Conservation (phyloP, 2,888 invertebrate genomes). For the Pyrgus malvae region DNA sequence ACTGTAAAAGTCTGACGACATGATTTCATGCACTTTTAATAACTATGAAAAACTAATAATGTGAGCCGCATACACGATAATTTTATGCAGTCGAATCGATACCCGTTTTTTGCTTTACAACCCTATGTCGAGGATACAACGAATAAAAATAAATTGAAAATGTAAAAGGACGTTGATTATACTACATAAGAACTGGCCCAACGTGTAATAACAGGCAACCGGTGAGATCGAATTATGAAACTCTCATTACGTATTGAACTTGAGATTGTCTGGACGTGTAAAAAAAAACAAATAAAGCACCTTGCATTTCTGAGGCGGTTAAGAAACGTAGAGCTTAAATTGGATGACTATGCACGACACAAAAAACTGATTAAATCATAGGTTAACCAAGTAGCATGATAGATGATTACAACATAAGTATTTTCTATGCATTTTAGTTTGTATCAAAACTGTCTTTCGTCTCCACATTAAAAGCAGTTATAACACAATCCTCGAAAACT, state of each 20-base stretch:
- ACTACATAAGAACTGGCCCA: conserved; percentile 50
- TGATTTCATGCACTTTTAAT: too few species aligned
- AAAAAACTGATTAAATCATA: not conserved
- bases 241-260: conserved; percentile 61
- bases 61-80: not conserved
- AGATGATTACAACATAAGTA: not conserved
- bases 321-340: conserved; percentile 5
- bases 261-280: conserved; percentile 30
- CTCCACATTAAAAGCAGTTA: not conserved
- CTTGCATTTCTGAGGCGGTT: conserved; percentile 4
- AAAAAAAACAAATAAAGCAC: conserved; percentile 11
- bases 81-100: too few species aligned
- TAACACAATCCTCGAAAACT: too few species aligned
- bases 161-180: conserved; percentile 47
- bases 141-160: conserved; percentile 20
- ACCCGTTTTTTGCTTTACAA: too few species aligned
- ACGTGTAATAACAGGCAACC: conserved; percentile 60
- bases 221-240: conserved; percentile 53
- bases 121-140: conserved; percentile 12
- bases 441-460: too few species aligned
- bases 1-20: too few species aligned
- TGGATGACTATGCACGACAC: conserved; percentile 22
- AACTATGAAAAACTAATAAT: too few species aligned
- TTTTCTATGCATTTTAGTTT: too few species aligned
- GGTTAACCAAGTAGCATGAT: not conserved